Evolutionary conservation across 2,888 invertebrate species (phyloP), one percentile per base, ranked within the genome.

Genomic region (Oscheius sp.): DNA sequence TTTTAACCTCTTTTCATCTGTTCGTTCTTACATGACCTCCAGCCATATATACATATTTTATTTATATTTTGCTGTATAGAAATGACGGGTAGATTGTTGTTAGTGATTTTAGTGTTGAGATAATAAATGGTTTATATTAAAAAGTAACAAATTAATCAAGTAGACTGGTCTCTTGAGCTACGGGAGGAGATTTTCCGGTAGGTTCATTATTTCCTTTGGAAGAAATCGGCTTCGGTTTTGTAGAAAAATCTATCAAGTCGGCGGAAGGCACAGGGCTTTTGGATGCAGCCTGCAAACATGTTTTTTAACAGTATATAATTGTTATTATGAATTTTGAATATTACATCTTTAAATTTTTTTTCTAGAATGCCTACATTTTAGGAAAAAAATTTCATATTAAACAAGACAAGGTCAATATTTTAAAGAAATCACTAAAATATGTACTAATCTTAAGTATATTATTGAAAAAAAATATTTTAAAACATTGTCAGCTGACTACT

Each of bases 1-100:
- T 59, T 59, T 30, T 59, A 59, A 28, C 24, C 38, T 5, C 33
- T 26, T 44, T 14, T 28, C 20, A 17, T 36, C 14, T 54, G 26
- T 28, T 47, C 20, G 49, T 24, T 22, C 12, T 4, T 24, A 22
- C 47, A 12, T 24, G 12, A 12, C 17, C 17, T 6, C 17, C 17
- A 20, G 22, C 24, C 17, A 14, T 4, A 47, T 4, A 24, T 50
- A n/a, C 28, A 12, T 22, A 2, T 14, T 20, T 12, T 20, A 3
- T 17, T 45, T 5, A 3, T 24, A n/a, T 47, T 22, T 17, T 24
- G 28, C 50, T 26, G 24, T 50, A 50, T 26, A 26, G n/a, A 50
- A 26, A 50, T 12, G 12, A 50, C 50, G 50, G 50, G 50, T 50
- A 50, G 50, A n/a, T 14, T 50, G 14, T 50, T 50, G 50, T 50